Base-by-base conservation (phyloP, 2,113 vertebrate genomes). In the Alouatta palliata region DNA sequence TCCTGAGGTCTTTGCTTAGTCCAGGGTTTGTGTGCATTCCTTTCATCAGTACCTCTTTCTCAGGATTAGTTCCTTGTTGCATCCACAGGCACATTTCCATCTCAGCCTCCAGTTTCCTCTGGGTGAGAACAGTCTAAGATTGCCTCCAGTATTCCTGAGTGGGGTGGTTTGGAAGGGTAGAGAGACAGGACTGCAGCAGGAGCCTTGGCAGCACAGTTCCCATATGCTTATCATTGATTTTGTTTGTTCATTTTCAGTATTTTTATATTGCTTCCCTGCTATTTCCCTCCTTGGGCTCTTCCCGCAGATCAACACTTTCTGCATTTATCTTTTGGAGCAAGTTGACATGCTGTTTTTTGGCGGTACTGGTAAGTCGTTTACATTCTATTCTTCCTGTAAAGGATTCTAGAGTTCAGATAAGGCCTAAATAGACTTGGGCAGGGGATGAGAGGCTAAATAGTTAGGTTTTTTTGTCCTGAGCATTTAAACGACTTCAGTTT, bases 281-380 rank as follows among this genome's bases (percentile, higher is more conserved):
- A 99, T 99, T 91, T 99, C 99, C 97, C 99, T 99, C 80, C 98
- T 99, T 37, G 99, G 99, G 54, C 99, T 99, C 97, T 99, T 99
- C 96, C 99, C 99, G 66, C 99, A 99, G 98, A 99, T 99, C 98
- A 99, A 99, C 98, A 99, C 99, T 58, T 99, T 99, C 97, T 98
- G 98, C 95, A 99, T 99, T 79, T 99, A 99, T 97, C 98, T 99
- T 95, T 97, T 99, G 98, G 99, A 99, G 97, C 99, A 99, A 98
- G 98, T 99, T 11, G 99, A 99, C 98, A 99, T 99, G 98, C 99
- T 99, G 97, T 92, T 99, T 84, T 99, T 99, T 90, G 99, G 99
- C 19, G 99, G 99, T 75, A 99, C 99, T 98, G 99, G 99, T 99
- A 97, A 97, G 99, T 98, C 81, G 0, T 19, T 12, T 85, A 19